Conservation (phyloP, 1,140 invertebrate species). For the Trachymyrmex cornetzi region DNA sequence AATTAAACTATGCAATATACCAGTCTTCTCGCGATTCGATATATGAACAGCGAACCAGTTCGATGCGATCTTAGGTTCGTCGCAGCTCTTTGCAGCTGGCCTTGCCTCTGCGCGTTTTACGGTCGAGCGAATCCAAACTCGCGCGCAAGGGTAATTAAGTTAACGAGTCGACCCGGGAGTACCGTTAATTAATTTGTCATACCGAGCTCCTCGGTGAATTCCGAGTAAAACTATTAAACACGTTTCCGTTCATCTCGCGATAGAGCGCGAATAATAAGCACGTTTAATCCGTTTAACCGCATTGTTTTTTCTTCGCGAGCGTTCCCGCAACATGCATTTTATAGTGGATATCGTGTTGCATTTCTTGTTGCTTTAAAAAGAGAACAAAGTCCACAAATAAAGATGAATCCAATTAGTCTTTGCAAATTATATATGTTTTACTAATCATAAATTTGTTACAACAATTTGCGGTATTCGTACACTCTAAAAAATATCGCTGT, state of each 20-base stretch:
- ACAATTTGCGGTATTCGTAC: background rate
- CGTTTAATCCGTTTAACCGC: constrained; percentile 31
- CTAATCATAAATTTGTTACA: background rate
- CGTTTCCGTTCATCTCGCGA: constrained; percentile 21
- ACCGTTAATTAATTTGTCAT: constrained; percentile 68
- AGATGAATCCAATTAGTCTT: background rate
- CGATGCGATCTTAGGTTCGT: background rate
- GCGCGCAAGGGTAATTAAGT: constrained; percentile 53
- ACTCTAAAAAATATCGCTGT: too few species aligned
- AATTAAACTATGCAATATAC: constrained; percentile 41
- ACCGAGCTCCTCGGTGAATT: constrained; percentile 43
- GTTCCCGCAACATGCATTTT: background rate
- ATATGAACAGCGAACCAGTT: constrained; percentile 14
- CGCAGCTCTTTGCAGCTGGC: background rate
- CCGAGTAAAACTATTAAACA: constrained; percentile 38
- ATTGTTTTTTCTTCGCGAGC: background rate
- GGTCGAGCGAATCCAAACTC: constrained; percentile 41
- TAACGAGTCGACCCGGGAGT: constrained; percentile 50
- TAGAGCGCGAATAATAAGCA: constrained; percentile 22
- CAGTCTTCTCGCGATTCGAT: background rate
- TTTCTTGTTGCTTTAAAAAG: background rate
- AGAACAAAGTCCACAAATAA: background rate
- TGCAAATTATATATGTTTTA: background rate
- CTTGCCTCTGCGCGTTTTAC: constrained; percentile 45
- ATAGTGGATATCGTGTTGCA: background rate